Evolutionary conservation across 2,113 vertebrate genomes (phyloP).

Genomic region (Pluvialis apricaria): DNA sequence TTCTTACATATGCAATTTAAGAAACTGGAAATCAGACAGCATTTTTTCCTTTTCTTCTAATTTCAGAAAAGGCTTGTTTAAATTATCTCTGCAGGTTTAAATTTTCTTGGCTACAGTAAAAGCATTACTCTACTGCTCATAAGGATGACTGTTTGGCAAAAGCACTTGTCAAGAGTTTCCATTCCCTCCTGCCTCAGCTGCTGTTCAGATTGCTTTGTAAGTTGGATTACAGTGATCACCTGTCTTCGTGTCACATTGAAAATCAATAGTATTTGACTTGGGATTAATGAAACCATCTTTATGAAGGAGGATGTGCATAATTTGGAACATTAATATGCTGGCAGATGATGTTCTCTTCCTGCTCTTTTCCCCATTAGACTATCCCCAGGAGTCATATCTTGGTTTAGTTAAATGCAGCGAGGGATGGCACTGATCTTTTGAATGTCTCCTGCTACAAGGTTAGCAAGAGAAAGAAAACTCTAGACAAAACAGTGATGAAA

Average conservation of each 20-base stretch:
- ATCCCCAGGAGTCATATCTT: not conserved
- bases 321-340: conserved; percentile 30
- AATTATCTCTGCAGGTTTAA: not conserved
- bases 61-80: not conserved
- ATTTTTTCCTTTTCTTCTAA: not conserved
- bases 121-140: not conserved
- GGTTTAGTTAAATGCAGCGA: not conserved
- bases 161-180: not conserved
- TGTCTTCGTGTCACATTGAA: not conserved
- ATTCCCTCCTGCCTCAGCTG: not conserved
- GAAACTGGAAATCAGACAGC: not conserved
- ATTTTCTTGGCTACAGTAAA: not conserved
- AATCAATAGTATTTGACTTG: conserved; percentile 34
- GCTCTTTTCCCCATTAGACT: conserved; percentile 17
- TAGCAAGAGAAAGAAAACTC: conserved; percentile 7
- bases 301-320: conserved; percentile 44
- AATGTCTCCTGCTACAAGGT: not conserved
- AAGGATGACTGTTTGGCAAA: not conserved
- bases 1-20: not conserved
- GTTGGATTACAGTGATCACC: not conserved
- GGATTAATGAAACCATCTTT: conserved; percentile 20
- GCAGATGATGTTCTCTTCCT: conserved; percentile 24
- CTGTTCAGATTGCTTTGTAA: not conserved
- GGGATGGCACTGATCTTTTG: not conserved
- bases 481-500: not conserved